phyloP scores from a whole-genome alignment of 2,888 invertebrate species.

The Nomada goodeniana region DNA sequence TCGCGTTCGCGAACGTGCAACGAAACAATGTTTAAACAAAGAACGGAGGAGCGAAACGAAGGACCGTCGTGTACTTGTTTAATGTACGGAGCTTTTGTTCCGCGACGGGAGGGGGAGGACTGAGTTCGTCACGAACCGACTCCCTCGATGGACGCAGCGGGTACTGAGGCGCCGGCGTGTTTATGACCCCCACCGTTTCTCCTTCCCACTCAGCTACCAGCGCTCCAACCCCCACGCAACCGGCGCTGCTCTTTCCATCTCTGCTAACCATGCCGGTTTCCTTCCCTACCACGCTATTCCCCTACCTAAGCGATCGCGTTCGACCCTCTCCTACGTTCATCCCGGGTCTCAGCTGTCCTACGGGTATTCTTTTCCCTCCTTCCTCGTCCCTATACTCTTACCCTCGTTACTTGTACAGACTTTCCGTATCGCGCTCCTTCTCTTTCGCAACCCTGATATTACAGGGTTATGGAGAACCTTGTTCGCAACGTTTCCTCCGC shows the following conservation, averaged over 20 bases:
- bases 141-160: constrained; percentile 74
- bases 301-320: constrained; percentile 4
- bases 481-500: constrained; percentile 12
- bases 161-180: constrained; percentile 83
- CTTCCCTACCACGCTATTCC: background rate
- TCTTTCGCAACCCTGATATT: constrained; percentile 28
- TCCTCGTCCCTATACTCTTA: background rate
- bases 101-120: constrained; percentile 5
- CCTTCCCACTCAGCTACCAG: background rate
- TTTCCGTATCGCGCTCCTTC: background rate
- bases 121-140: constrained; percentile 55
- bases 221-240: background rate
- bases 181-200: constrained; percentile 72
- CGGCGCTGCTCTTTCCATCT: constrained; percentile 6
- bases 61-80: background rate
- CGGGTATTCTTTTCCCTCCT: constrained; percentile 53
- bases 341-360: constrained; percentile 64
- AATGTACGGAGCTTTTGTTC: constrained; percentile 34
- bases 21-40: too few species aligned
- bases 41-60: too few species aligned
- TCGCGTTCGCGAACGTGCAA: background rate
- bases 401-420: background rate
- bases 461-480: constrained; percentile 4
- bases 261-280: constrained; percentile 19
- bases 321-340: constrained; percentile 43